phyloP scores from a whole-genome alignment of 2,888 invertebrate species.

The Beris chalybata region DNA sequence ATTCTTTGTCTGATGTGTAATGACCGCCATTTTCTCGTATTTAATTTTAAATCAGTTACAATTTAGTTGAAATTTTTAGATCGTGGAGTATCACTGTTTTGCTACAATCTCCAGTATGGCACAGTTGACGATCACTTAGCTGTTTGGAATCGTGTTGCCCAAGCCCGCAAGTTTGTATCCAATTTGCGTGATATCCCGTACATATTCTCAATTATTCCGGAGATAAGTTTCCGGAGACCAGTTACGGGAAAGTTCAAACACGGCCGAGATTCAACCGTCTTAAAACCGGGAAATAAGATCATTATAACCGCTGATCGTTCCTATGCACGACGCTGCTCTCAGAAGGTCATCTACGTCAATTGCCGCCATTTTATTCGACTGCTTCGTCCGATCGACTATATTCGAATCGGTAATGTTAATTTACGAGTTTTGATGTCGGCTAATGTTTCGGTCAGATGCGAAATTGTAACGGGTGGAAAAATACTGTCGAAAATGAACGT shows the following conservation, averaged over 20 bases:
- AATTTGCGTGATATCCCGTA: conserved; percentile 1
- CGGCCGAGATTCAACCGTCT: not conserved
- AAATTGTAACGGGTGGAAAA: conserved; percentile 12
- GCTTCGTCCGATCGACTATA: conserved; percentile 1
- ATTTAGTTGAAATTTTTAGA: conserved; percentile 14
- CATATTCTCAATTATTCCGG: conserved; percentile 12
- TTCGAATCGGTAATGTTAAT: conserved; percentile 21
- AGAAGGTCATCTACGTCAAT: conserved; percentile 26
- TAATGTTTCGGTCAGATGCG: conserved; percentile 15
- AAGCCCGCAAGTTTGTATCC: conserved; percentile 7
- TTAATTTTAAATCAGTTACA: no score
- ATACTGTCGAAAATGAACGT: conserved; percentile 5
- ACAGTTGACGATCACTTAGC: conserved; percentile 4
- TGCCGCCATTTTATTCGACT: not conserved
- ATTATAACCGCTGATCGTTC: conserved; percentile 23
- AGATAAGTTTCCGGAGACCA: conserved; percentile 12
- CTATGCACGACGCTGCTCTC: conserved; percentile 1
- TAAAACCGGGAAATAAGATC: conserved; percentile 1
- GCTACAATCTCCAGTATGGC: conserved; percentile 14
- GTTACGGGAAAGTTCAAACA: conserved; percentile 5
- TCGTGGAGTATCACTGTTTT: conserved; percentile 19
- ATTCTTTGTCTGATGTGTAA: conserved; percentile 14
- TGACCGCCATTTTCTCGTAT: not conserved
- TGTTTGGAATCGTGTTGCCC: not conserved
- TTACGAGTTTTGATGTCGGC: conserved; percentile 1